Evolutionary conservation across 2,113 vertebrate species (phyloP).

Genomic region (Morphnarchus princeps): DNA sequence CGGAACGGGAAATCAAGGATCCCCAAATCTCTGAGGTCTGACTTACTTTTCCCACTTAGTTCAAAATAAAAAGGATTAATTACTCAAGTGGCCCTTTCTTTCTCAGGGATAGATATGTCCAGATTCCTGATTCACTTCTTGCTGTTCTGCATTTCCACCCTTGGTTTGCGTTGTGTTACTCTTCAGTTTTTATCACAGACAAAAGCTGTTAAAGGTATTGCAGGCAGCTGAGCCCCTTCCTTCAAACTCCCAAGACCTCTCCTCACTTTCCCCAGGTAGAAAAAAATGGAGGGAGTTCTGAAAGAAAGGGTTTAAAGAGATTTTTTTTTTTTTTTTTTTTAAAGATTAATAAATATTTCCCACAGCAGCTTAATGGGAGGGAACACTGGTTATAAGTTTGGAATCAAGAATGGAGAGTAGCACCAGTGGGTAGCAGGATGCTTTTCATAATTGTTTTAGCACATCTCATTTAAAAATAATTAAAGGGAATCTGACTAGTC

Average conservation of each 20-base stretch:
- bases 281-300: not conserved
- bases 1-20: not conserved
- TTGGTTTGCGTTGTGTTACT: not conserved
- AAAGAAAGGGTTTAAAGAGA: not conserved
- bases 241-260: not conserved
- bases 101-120: not conserved
- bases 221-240: not conserved
- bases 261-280: not conserved
- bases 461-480: not conserved
- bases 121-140: not conserved
- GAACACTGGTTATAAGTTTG: not conserved
- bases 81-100: not conserved
- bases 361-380: not conserved
- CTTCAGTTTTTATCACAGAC: not conserved
- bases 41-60: not conserved
- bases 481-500: not conserved
- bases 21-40: not conserved
- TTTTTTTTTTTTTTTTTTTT: too few species aligned
- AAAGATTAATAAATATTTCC: not conserved
- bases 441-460: not conserved
- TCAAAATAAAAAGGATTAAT: not conserved
- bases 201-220: not conserved
- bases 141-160: not conserved
- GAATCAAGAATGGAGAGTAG: not conserved
- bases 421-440: not conserved